A percentile compares a stretch with the other conserved stretches of the same genome.
Conservation (phyloP, 1,140 invertebrate species). For the Daktulosphaira vitifoliae region DNA sequence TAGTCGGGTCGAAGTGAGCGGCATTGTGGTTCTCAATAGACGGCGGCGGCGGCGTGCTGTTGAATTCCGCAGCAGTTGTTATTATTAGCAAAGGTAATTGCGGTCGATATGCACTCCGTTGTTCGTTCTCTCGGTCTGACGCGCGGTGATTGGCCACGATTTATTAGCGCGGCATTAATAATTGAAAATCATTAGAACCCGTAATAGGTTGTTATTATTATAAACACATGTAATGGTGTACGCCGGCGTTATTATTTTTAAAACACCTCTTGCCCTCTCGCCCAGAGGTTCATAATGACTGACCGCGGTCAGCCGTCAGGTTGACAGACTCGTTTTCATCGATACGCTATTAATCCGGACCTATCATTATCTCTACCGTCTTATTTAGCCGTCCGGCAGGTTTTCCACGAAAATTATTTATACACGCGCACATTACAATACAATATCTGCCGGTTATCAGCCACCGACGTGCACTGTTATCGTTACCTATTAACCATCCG, state of each 20-base stretch:
- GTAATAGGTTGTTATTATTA: constrained; percentile 31
- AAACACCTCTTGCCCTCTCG: background rate
- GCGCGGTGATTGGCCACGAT: constrained; percentile 19
- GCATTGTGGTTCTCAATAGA: no score
- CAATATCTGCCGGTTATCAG: background rate
- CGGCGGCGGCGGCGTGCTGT: background rate
- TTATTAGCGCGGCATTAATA: constrained; percentile 28
- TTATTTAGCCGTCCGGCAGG: no score
- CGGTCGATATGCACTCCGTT: no score
- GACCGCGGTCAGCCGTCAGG: constrained; percentile 1
- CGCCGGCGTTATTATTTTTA: background rate
- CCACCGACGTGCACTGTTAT: background rate
- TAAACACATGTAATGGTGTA: constrained; percentile 28
- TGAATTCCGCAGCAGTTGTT: no score
- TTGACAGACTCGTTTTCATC: constrained; percentile 33
- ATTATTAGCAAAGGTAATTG: no score
- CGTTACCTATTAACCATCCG: constrained; percentile 22
- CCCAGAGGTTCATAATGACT: background rate
- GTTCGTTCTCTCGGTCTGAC: no score
- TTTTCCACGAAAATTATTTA: no score
- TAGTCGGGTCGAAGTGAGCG: no score
- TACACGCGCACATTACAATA: no score
- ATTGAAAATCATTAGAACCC: constrained; percentile 32
- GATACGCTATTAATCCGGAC: constrained; percentile 28
- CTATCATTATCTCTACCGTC: constrained; percentile 14